Evolutionary conservation across 2,113 vertebrate species (phyloP).

Genomic region (Meleagris gallopavo): DNA sequence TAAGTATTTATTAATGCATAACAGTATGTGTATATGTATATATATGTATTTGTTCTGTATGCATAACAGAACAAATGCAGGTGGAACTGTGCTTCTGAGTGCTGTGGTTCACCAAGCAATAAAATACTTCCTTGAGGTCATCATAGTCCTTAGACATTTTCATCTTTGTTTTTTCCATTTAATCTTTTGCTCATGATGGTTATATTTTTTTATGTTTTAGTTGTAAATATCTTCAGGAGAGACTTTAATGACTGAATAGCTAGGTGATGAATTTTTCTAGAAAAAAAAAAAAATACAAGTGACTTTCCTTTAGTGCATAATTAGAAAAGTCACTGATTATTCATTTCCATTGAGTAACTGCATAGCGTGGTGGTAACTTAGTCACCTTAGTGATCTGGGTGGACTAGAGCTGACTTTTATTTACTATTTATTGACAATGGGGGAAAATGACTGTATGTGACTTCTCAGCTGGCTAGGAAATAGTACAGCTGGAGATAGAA

Average conservation of each 20-base stretch:
- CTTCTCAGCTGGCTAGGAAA: not conserved
- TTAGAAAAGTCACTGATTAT: not conserved
- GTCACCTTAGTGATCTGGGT: not conserved
- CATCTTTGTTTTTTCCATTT: not conserved
- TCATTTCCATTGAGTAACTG: constrained; percentile 10
- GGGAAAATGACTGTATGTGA: not conserved
- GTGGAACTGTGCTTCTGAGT: not conserved
- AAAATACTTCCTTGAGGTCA: not conserved
- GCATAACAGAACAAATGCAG: not conserved
- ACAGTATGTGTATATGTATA: too few relatives aligned
- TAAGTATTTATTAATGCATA: not conserved
- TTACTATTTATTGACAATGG: not conserved
- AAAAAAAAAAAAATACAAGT: not conserved
- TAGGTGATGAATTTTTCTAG: not conserved
- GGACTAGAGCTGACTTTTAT: not conserved
- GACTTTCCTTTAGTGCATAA: not conserved
- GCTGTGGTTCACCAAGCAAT: not conserved
- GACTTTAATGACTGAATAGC: not conserved
- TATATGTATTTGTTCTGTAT: too few relatives aligned
- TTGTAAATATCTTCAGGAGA: not conserved
- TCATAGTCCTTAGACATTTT: not conserved
- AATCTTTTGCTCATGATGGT: not conserved
- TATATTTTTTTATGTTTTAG: not conserved
- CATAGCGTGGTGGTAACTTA: not conserved
- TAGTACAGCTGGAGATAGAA: not conserved